A percentile compares a stretch with the other conserved stretches of the same genome.
Evolutionary conservation across 2,888 invertebrate species (phyloP).

Genomic region (Minunthozetes semirufus): DNA sequence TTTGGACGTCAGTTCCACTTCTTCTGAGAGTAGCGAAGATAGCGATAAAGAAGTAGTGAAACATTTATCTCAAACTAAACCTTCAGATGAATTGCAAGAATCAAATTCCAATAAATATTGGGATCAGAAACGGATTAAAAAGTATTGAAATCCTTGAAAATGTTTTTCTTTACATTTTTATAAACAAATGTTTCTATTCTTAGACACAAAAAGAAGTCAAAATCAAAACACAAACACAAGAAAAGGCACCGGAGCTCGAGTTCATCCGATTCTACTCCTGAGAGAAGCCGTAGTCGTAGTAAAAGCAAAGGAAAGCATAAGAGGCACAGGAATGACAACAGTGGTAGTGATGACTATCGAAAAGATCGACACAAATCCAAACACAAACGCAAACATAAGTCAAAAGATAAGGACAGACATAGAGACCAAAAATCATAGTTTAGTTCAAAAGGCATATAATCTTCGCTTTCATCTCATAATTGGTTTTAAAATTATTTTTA

Average conservation of each 20-base stretch:
- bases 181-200: not conserved
- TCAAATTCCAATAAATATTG: not conserved
- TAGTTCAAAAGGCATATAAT: not conserved
- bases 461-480: not conserved
- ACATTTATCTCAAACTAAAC: not conserved
- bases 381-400: conserved; percentile 12
- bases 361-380: not conserved
- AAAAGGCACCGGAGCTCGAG: conserved; percentile 11
- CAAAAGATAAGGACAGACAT: not conserved
- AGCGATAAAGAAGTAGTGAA: conserved; percentile 56
- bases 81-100: not conserved
- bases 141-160: not conserved
- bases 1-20: conserved; percentile 87
- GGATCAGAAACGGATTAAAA: not conserved
- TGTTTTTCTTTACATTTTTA: not conserved
- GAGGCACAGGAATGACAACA: not conserved
- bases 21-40: conserved; percentile 66
- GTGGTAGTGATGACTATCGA: conserved; percentile 13
- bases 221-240: not conserved
- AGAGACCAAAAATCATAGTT: not conserved
- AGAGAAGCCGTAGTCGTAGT: not conserved
- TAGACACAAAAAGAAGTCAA: conserved; percentile 10
- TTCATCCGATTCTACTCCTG: not conserved
- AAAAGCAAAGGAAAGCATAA: conserved; percentile 24
- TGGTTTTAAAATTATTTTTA: not conserved